Evolutionary conservation across 2,113 vertebrate species (phyloP), one percentile per base, ranked within the genome.

Genomic region (Oryzias melastigma): DNA sequence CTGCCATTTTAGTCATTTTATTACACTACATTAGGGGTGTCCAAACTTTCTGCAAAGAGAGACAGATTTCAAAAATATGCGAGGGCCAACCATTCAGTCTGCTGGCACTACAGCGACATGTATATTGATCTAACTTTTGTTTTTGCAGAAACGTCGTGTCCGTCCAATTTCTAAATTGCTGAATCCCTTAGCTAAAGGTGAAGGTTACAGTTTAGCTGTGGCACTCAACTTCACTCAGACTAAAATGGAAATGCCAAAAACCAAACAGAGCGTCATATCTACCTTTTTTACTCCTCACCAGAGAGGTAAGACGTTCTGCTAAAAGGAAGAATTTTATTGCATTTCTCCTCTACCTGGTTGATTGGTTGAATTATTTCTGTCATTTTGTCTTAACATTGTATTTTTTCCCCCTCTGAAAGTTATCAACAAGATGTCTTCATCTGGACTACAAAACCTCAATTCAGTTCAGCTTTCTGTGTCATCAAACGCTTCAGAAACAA

Each of bases 191-290:
- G 27, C 68, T 20, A 55, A 51, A 43, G 77, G 76, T 19, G 43
- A 52, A 4, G 88, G 88, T 10, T 91, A 92, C 62, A 89, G 65
- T 56, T 43, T 88, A 50, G 77, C 85, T n/a, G 87, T 91, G 18
- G 80, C 87, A 0, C 68, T 93, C 19, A 91, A 84, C 63, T 92
- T 93, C 65, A 93, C 91, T 48, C 91, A 92, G 67, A 92, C 90
- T 10, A 90, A 85, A 73, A 60, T 84, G 7, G 72, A 88, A 42
- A 86, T 91, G 82, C 89, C 90, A 41, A 85, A 74, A n/a, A 90
- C 87, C 25, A 92, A 82, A 72, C 91, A 93, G 61, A 92, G 89
- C 58, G 65, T 83, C 10, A 88, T 93, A 81, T 88, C 85, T 19
- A 62, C 81, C 22, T 93, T 90, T 66, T 92, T 92, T 46, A 24